Evolutionary conservation across 2,888 invertebrate genomes (phyloP).

Genomic region (Drosophila kambysellisi): DNA sequence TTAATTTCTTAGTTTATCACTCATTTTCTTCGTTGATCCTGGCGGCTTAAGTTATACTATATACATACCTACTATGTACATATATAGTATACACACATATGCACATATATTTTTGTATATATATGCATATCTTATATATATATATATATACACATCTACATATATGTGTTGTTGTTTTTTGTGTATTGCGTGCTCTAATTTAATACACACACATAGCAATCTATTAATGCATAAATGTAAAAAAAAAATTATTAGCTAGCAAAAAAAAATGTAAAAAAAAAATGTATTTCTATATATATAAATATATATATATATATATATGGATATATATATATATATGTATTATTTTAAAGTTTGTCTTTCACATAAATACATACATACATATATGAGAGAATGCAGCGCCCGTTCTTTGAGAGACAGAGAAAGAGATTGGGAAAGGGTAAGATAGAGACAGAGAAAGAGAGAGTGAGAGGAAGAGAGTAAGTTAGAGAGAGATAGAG

Average conservation of each 20-base stretch:
- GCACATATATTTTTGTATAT: conserved; percentile 22
- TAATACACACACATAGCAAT: conserved; percentile 36
- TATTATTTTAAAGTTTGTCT: conserved; percentile 14
- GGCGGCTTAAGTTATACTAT: conserved; percentile 71
- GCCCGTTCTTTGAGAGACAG: conserved; percentile 17
- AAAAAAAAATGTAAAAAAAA: conserved; percentile 32
- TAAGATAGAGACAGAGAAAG: neutral
- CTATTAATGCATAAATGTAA: conserved; percentile 33
- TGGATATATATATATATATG: conserved; percentile 18
- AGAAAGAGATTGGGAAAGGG: neutral
- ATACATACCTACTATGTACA: conserved; percentile 42
- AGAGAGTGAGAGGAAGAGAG: neutral
- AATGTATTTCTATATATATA: conserved; percentile 8
- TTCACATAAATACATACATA: neutral
- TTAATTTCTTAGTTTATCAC: conserved; percentile 77
- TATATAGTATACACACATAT: conserved; percentile 25
- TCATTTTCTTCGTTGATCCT: conserved; percentile 84
- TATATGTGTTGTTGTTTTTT: conserved; percentile 10
- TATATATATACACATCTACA: conserved; percentile 14
- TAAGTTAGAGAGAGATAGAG: neutral
- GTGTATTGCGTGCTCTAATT: conserved; percentile 23
- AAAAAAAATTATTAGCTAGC: conserved; percentile 59
- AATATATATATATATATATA: conserved; percentile 4
- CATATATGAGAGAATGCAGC: conserved; percentile 40
- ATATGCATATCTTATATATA: conserved; percentile 31